Evolutionary conservation across 2,113 vertebrate species (phyloP), one percentile per base, ranked within the genome.

Genomic region (Pelodiscus sinensis): DNA sequence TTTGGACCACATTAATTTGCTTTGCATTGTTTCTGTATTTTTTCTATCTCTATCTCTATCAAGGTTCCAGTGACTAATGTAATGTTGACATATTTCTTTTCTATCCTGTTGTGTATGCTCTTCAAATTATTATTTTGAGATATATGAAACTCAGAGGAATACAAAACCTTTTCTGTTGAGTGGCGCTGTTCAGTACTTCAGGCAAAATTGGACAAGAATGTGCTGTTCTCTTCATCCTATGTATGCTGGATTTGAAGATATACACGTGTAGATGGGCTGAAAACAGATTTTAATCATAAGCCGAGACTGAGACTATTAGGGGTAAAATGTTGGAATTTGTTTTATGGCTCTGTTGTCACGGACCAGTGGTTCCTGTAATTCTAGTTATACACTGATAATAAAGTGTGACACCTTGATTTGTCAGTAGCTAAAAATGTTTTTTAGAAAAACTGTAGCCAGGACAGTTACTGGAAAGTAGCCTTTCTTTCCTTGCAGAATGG

Each of bases 1-100:
- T 38, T 6, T 75, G 18, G 0, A 1, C 75, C 22, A 50, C 73
- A 44, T 50, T 22, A 21, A 25, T 50, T 44, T 31, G 1, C 58
- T 75, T 13, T 62, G 6, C 1, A 2, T 77, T 55, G n/a, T 44
- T 44, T 83, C n/a, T 19, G 0, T 50, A 29, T 31, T 44, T 44
- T 44, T 44, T 44, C 44, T 44, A 44, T 44, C 65, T 71, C n/a
- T 10, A 21, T 71, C 35, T 21, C 1, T 2, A 35, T 12, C 21
- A 3, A 60, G 50, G 18, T 31, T 80, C 57, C n/a, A 35, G n/a
- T 24, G 22, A 62, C 52, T 3, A n/a, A 55, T 19, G 54, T 60
- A 18, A 44, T 62, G 1, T 55, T 51, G 73, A 24, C 51, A 31
- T 50, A 44, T 14, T 75, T 14, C 62, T 56, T 13, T 0, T 6